These are phyloP conservation scores for Pseudomyrmex pallidus DNA, from an alignment of 1,140 invertebrate species.

Conservation along the genomic window DNA sequence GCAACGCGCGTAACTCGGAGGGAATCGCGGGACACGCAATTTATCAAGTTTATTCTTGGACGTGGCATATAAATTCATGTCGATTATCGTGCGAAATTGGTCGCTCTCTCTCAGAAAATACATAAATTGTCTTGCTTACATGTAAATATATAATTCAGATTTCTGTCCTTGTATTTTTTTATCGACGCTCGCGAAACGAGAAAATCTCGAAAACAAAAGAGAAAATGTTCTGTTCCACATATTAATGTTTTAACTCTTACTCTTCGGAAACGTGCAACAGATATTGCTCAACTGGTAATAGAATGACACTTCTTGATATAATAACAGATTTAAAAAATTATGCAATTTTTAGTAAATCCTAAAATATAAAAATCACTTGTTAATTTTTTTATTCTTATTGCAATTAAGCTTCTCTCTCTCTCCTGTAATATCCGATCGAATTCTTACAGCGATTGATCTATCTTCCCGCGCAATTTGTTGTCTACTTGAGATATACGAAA, in stretches of 20 bases:
- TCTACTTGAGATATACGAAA: neutral
- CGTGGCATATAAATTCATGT: neutral
- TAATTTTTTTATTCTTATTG: no score
- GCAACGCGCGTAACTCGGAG: slow-evolving; percentile 17
- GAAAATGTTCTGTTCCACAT: neutral
- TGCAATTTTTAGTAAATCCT: neutral
- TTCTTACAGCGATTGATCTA: neutral
- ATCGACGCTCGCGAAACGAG: neutral
- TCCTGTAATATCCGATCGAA: neutral
- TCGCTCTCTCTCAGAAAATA: neutral
- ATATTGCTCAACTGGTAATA: neutral
- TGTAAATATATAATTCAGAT: slow-evolving; percentile 13
- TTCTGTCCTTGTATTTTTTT: neutral
- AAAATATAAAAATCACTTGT: no score
- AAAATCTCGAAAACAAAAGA: slow-evolving; percentile 1
- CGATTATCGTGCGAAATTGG: slow-evolving; percentile 15
- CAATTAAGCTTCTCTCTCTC: no score
- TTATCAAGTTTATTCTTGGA: slow-evolving; percentile 50
- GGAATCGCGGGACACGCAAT: slow-evolving; percentile 17
- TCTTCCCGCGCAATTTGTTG: neutral
- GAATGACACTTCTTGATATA: neutral
- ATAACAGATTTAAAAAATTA: neutral
- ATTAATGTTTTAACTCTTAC: neutral
- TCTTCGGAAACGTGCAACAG: no score
- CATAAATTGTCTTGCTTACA: neutral